A percentile compares a stretch with the other conserved stretches of the same genome.
phyloP scores from a whole-genome alignment of 92 coral and sea anemone genomes.

The Epizoanthus illoricatus region DNA sequence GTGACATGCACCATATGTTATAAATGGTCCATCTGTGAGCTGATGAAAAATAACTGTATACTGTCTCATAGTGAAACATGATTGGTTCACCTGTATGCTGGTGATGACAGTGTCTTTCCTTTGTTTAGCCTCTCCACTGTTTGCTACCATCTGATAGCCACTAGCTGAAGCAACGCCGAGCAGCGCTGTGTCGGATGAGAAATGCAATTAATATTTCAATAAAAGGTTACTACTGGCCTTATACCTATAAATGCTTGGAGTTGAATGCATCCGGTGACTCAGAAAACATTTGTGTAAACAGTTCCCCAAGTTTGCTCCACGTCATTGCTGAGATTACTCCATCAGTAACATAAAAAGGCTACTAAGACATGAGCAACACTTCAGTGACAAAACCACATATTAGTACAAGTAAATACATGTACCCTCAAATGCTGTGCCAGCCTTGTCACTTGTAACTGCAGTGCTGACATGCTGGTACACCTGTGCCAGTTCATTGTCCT shows the following conservation, averaged over 20 bases:
- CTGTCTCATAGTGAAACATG: background rate
- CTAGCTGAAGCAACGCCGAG: conserved; percentile 96
- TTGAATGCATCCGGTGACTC: background rate
- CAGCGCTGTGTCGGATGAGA: conserved; percentile 57
- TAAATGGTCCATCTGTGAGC: no score
- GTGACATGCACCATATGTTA: no score
- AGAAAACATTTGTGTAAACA: no score
- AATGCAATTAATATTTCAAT: background rate
- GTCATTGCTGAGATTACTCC: no score
- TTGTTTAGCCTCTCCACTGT: conserved; percentile 85
- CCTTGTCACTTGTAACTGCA: conserved; percentile 96
- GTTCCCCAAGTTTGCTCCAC: no score
- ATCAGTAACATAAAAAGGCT: no score
- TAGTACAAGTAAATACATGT: background rate
- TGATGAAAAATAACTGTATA: no score
- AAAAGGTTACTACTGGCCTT: background rate
- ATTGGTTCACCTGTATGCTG: conserved; percentile 77
- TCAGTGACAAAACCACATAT: no score
- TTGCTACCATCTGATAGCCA: conserved; percentile 95
- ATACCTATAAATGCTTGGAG: background rate
- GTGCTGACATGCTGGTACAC: conserved; percentile 85
- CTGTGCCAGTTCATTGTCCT: conserved; percentile 77
- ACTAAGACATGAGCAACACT: no score
- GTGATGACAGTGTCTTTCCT: conserved; percentile 82
- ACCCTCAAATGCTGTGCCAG: conserved; percentile 99